Evolutionary conservation across 2,113 vertebrate species (phyloP).

Genomic region (Oreochromis niloticus): DNA sequence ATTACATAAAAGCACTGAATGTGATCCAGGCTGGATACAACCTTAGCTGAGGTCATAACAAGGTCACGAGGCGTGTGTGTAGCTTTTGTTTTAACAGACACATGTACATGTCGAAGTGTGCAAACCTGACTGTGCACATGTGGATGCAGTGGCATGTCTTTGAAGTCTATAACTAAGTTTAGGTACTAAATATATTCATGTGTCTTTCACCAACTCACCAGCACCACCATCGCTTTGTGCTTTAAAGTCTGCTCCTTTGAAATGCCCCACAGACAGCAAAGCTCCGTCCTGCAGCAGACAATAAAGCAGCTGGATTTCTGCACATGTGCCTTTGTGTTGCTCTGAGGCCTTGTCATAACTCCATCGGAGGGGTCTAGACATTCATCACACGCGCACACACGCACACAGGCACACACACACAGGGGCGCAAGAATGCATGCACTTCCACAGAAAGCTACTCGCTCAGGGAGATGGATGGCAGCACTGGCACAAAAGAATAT

Average conservation of each 20-base stretch:
- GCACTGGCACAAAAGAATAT: slow-evolving; percentile 72
- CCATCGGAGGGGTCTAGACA: slow-evolving; percentile 41
- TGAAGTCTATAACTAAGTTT: slow-evolving; percentile 26
- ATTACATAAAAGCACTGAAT: not conserved
- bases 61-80: not conserved
- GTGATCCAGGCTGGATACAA: not conserved
- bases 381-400: slow-evolving; percentile 15
- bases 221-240: not conserved
- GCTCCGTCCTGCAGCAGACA: slow-evolving; percentile 48
- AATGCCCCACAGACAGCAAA: slow-evolving; percentile 60
- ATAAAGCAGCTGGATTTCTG: slow-evolving; percentile 74
- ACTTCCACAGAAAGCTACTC: slow-evolving; percentile 9
- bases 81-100: slow-evolving; percentile 12
- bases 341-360: slow-evolving; percentile 75
- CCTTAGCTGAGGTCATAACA: not conserved
- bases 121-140: not conserved
- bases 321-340: slow-evolving; percentile 68
- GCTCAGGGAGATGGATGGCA: slow-evolving; percentile 54
- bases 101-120: not conserved
- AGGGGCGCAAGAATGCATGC: not conserved
- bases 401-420: not conserved
- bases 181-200: slow-evolving; percentile 38
- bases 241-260: slow-evolving; percentile 65
- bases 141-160: not conserved
- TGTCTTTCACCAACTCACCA: slow-evolving; percentile 6